Evolutionary conservation across 2,113 vertebrate species (phyloP).

Genomic region (Cephalopholis sonnerati): DNA sequence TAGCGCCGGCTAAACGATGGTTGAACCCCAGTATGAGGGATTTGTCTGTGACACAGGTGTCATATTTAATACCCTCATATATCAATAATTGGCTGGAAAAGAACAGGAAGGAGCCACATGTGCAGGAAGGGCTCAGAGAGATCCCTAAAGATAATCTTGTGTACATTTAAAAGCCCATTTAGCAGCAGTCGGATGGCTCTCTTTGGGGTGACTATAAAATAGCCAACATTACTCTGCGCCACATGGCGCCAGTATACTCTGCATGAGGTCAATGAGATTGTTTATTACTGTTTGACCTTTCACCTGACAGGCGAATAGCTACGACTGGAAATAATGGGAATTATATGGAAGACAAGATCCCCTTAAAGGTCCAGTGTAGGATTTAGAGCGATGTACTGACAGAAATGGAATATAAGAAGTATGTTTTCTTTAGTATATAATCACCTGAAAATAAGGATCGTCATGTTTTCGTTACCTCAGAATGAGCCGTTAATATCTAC

Average conservation of each 20-base stretch:
- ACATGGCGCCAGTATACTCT: constrained; percentile 12
- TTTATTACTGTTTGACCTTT: constrained; percentile 72
- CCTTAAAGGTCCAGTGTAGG: too few relatives aligned
- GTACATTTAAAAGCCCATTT: constrained; percentile 77
- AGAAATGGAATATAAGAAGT: too few relatives aligned
- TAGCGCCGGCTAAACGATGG: constrained; percentile 78
- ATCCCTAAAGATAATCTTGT: constrained; percentile 75
- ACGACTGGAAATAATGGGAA: constrained; percentile 20
- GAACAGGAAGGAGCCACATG: constrained; percentile 70
- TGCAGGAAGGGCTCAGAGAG: constrained; percentile 66
- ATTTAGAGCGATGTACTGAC: too few relatives aligned
- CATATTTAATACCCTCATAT: constrained; percentile 87
- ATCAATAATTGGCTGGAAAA: constrained; percentile 85
- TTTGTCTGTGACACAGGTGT: constrained; percentile 87
- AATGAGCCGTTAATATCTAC: too few relatives aligned
- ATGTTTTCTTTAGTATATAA: too few relatives aligned
- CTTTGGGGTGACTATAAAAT: constrained; percentile 44
- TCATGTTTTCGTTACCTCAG: too few relatives aligned
- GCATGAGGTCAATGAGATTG: constrained; percentile 53
- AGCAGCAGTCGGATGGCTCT: constrained; percentile 41
- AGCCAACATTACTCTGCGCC: constrained; percentile 36
- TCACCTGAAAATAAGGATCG: too few relatives aligned
- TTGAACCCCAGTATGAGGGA: constrained; percentile 70
- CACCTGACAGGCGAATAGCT: constrained; percentile 43
- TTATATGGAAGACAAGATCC: constrained; percentile 8